Conservation (phyloP, 2,888 invertebrate genomes). For the Stictocephala bisonia region DNA sequence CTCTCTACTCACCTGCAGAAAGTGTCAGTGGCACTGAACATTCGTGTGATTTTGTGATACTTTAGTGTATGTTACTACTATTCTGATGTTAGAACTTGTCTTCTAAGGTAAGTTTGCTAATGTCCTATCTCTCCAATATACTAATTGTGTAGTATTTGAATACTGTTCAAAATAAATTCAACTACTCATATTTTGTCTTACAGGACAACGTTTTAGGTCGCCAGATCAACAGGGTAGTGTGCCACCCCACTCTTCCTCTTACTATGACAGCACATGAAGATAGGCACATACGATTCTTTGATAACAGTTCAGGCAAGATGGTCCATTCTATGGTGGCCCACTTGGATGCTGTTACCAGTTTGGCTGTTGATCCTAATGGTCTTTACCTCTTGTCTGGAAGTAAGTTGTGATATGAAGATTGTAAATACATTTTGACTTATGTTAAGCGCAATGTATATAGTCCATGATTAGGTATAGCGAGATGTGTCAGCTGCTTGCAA, state of each 20-base stretch:
- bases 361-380: conserved; percentile 98
- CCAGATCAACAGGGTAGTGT: conserved; percentile 84
- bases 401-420: conserved; percentile 66
- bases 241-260: conserved; percentile 96
- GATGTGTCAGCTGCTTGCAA: no score
- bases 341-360: conserved; percentile 96
- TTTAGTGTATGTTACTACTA: no score
- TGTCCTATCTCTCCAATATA: no score
- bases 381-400: conserved; percentile 97
- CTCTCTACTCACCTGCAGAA: no score
- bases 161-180: no score
- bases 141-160: no score
- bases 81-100: no score
- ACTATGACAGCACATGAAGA: conserved; percentile 98
- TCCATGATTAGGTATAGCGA: no score
- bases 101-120: no score
- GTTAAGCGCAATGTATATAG: no score
- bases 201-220: conserved; percentile 63
- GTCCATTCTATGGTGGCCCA: conserved; percentile 99
- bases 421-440: no score
- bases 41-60: background rate
- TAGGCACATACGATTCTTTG: conserved; percentile 98
- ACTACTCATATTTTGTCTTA: conserved; percentile 47
- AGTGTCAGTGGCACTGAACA: no score
- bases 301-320: conserved; percentile 93